Evolutionary conservation across 2,888 invertebrate genomes (phyloP), one percentile per base, ranked within the genome.

Genomic region (Octonoba sinensis): DNA sequence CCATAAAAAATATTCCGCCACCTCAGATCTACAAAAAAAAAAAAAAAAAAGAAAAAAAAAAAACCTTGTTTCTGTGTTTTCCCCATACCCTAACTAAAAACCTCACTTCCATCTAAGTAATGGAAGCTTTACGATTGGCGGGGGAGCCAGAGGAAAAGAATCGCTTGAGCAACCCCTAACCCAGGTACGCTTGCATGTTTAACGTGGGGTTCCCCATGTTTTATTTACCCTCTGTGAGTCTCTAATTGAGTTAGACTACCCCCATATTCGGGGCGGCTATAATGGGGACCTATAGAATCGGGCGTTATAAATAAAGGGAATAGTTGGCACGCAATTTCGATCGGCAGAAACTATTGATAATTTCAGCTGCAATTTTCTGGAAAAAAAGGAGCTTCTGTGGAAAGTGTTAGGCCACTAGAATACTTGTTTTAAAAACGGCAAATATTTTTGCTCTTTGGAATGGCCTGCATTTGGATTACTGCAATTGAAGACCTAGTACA

Each of bases 171-270:
- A 36, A 36, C 36, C 36, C 36, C 36, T 1, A 36, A 36, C 36
- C 6, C 36, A 36, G 36, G 70, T 54, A 47, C 65, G 46, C 49
- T n/a, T 65, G 64, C 62, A 54, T 46, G 46, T 46, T 59, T 44
- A 22, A 54, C 54, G 54, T 54, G 18, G 49, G 49, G 54, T 73
- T 64, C 76, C 69, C 76, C 64, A 76, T 76, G 76, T 76, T 76
- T 76, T 76, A 76, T 70, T 76, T 69, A 76, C 70, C 69, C 72
- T 64, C 60, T 49, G 51, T 44, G 64, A 44, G 54, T 64, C 64
- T 54, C 76, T 76, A 76, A 76, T 76, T 76, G 76, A 76, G 76
- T 76, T 76, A 76, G 54, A 24, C 76, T 16, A 56, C 62, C 62
- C 60, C 18, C 36, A 18, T 75, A 62, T 60, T 70, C 56, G 69